Percentiles rank a stretch among this genome's conserved stretches.
Conservation (phyloP, 2,888 invertebrate genomes). For the Netelia melanura region DNA sequence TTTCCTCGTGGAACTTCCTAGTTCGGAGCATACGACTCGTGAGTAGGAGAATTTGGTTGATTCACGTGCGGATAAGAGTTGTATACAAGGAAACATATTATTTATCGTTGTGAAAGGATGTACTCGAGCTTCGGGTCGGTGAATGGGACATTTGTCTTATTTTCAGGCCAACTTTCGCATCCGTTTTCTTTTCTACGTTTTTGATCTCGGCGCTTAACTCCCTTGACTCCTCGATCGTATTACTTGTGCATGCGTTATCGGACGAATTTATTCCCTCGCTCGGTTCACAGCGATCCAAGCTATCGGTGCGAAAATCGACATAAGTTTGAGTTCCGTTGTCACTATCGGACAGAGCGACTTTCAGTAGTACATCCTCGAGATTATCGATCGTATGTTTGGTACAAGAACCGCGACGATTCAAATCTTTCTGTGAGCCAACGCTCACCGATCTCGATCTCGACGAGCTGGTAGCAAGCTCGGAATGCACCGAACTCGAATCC, state of each 20-base stretch:
- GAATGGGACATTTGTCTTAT: conserved; percentile 76
- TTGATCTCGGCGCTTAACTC: conserved; percentile 3
- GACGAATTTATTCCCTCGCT: conserved; percentile 38
- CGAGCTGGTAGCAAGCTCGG: conserved; percentile 64
- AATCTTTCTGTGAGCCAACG: conserved; percentile 71
- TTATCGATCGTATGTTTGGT: conserved; percentile 43
- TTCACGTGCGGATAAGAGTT: conserved; percentile 9
- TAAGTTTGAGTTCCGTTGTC: conserved; percentile 48
- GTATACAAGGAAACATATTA: conserved; percentile 25
- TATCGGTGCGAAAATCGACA: conserved; percentile 56
- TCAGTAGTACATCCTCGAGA: conserved; percentile 51
- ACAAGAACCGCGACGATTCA: conserved; percentile 21
- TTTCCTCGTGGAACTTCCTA: conserved; percentile 41
- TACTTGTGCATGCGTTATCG: not conserved
- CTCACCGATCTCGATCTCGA: conserved; percentile 77
- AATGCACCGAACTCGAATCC: conserved; percentile 68
- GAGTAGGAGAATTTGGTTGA: not conserved
- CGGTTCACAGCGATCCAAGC: conserved; percentile 56
- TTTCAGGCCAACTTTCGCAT: conserved; percentile 27
- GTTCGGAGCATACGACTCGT: conserved; percentile 25
- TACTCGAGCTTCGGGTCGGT: conserved; percentile 66
- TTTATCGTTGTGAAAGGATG: conserved; percentile 48
- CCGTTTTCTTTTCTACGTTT: not conserved
- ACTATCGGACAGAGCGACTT: conserved; percentile 44
- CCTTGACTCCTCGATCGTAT: not conserved